These are phyloP conservation scores for Apus apus DNA, from an alignment of 2,113 vertebrate species.

Conservation along the genomic window DNA sequence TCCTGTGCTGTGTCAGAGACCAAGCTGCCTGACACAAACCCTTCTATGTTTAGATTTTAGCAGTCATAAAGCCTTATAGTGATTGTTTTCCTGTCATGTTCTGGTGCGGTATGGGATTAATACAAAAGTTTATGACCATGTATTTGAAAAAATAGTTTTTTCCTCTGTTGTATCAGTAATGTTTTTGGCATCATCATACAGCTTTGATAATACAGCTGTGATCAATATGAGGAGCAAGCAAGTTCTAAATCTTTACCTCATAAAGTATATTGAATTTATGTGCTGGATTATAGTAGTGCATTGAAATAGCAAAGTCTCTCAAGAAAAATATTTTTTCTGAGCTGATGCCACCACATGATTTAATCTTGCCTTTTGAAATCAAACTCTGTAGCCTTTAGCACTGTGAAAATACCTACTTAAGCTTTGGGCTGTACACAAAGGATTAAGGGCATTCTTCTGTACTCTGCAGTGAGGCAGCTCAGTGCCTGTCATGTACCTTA, in stretches of 20 bases:
- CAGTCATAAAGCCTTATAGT: not conserved
- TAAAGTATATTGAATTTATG: not conserved
- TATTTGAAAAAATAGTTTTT: not conserved
- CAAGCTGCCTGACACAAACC: not conserved
- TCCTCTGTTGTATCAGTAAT: not conserved
- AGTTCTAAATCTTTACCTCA: not conserved
- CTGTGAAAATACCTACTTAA: not conserved
- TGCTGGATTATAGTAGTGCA: not conserved
- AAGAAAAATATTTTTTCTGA: not conserved
- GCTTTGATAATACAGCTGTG: not conserved
- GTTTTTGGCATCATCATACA: not conserved
- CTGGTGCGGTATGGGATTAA: not conserved
- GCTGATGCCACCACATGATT: not conserved
- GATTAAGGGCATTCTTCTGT: not conserved
- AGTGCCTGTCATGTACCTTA: not conserved
- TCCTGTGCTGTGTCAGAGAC: not conserved
- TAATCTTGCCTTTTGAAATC: not conserved
- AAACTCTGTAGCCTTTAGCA: not conserved
- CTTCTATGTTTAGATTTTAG: not conserved
- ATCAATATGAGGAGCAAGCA: not conserved
- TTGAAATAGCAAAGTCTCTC: not conserved
- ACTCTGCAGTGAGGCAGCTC: not conserved
- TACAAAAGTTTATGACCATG: fast-evolving
- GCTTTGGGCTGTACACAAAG: not conserved
- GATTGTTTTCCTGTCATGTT: not conserved